phyloP scores from a whole-genome alignment of 1,140 invertebrate species.

The Pogonomyrmex californicus region DNA sequence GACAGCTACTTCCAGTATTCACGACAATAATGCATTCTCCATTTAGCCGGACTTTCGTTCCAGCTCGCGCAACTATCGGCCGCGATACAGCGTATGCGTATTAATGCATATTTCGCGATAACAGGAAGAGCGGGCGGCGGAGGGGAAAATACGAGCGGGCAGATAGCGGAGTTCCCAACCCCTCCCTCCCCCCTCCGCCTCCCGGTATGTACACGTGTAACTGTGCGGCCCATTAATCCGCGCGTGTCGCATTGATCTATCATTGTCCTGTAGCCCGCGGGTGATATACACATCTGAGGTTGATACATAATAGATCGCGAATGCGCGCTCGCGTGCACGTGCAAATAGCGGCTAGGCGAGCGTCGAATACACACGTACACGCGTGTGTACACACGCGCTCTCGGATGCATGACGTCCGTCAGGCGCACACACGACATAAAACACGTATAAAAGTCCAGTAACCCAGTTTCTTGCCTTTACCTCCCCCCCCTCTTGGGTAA shows the following conservation, averaged over 20 bases:
- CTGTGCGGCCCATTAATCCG: conserved; percentile 82
- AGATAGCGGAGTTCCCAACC: conserved; percentile 70
- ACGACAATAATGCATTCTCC: not conserved
- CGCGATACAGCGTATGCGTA: not conserved
- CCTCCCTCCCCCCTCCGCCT: not conserved
- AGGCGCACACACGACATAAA: not conserved
- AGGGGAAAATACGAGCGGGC: conserved; percentile 77
- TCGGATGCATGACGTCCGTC: conserved; percentile 7
- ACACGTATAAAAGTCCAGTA: conserved; percentile 65
- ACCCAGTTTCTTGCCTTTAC: conserved; percentile 62
- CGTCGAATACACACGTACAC: conserved; percentile 5
- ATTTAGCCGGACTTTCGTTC: conserved; percentile 16
- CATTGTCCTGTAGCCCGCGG: conserved; percentile 78
- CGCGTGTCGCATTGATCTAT: conserved; percentile 83
- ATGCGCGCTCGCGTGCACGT: conserved; percentile 50
- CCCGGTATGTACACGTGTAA: conserved; percentile 74
- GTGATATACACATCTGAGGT: conserved; percentile 81
- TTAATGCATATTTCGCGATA: conserved; percentile 69
- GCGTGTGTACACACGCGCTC: not conserved
- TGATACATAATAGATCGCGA: conserved; percentile 79
- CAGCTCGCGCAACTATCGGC: conserved; percentile 10
- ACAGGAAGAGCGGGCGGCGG: conserved; percentile 73
- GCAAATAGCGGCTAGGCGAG: conserved; percentile 62
- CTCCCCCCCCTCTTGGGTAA: conserved; percentile 4
- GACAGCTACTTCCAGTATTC: not conserved